A percentile compares a stretch with the other conserved stretches of the same genome.
phyloP scores from a whole-genome alignment of 2,888 invertebrate species.

The Molorchus minor region DNA sequence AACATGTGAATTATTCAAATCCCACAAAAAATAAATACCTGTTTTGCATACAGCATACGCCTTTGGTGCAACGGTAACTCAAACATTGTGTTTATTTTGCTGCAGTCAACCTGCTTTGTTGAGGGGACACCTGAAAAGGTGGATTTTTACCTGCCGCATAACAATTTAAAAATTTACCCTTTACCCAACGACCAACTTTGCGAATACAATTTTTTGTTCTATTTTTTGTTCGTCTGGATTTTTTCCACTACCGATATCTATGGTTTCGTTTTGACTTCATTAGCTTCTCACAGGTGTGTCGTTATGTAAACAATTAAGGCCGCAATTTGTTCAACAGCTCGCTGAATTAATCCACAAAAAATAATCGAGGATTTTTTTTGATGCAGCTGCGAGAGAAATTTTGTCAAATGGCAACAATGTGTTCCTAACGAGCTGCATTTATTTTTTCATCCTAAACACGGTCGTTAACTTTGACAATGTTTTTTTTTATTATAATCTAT shows the following conservation, averaged over 20 bases:
- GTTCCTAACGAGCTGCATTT: too few relatives aligned
- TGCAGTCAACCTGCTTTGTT: slow-evolving; percentile 32
- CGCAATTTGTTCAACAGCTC: slow-evolving; percentile 13
- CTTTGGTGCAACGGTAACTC: slow-evolving; percentile 31
- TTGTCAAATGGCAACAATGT: too few relatives aligned
- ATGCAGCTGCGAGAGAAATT: too few relatives aligned
- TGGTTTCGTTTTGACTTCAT: slow-evolving; percentile 17
- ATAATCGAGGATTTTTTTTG: too few relatives aligned
- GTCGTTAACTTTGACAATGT: too few relatives aligned
- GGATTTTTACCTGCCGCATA: slow-evolving; percentile 35
- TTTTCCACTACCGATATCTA: neutral
- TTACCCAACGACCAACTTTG: slow-evolving; percentile 24
- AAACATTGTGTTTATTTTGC: slow-evolving; percentile 32
- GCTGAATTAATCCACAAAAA: too few relatives aligned
- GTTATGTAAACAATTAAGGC: slow-evolving; percentile 15
- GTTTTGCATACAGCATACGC: slow-evolving; percentile 38
- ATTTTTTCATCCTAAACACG: too few relatives aligned
- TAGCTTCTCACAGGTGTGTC: slow-evolving; percentile 21
- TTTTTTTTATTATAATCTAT: too few relatives aligned
- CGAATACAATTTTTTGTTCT: slow-evolving; percentile 31
- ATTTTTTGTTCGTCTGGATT: slow-evolving; percentile 22
- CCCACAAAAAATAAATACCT: slow-evolving; percentile 32
- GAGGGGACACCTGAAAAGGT: slow-evolving; percentile 36
- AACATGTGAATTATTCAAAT: slow-evolving; percentile 2
- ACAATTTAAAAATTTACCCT: slow-evolving; percentile 34